Evolutionary conservation across 2,797 vertebrate species (phyloP), one percentile per base, ranked within the genome.

Genomic region (Argentina silus): DNA sequence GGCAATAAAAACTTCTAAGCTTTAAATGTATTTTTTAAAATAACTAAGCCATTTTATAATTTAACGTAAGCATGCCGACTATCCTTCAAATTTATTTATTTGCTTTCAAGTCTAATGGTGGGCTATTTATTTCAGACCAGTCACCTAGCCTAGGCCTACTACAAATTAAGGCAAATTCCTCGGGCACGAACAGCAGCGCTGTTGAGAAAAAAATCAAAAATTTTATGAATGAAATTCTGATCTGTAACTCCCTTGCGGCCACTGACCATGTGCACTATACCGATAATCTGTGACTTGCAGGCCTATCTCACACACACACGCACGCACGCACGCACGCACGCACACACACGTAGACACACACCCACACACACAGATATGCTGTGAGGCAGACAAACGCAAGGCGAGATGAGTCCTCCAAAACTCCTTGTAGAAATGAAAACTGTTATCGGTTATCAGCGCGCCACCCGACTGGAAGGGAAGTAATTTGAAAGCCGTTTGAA

Each of bases 401-500:
- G 79, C 81, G 73, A 84, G 86, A 83, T 68, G 81, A 91, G 91
- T 91, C 91, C 91, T 93, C 88, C 86, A 92, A 90, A 93, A 91
- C 88, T 93, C 91, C 89, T 93, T 90, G 89, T 91, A 88, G 81
- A 88, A 92, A 90, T 90, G 87, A 92, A 91, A 92, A 91, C 85
- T 92, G 91, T 93, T 94, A 94, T 94, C 91, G 77, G 91, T 93
- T 92, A 94, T 93, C 91, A 90, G 91, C 68, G 78, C 88, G 82
- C 87, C 88, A 86, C 86, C 89, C 76, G 70, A 92, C 92, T 93
- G 92, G 90, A 91, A 93, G 90, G 81, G 84, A 93, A 93, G 93
- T 93, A 75, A 92, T 94, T 93, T 92, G 91, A 92, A 90, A 89
- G 89, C 84, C 69, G 89, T 93, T 88, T 91, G 88, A 93, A 95